Percentiles rank a stretch among this genome's conserved stretches.
Evolutionary conservation across 2,888 invertebrate species (phyloP).

Genomic region (Periphyllus acericola): DNA sequence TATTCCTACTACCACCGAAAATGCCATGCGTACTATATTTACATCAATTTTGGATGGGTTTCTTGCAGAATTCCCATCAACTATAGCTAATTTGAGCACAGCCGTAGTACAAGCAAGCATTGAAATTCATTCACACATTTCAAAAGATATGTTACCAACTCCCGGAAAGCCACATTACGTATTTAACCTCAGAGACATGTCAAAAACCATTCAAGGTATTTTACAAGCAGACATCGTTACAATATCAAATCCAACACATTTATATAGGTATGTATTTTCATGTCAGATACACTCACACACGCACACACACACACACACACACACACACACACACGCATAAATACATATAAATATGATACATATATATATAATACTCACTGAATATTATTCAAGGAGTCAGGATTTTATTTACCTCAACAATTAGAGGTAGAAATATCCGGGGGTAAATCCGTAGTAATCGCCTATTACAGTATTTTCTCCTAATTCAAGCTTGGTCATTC

Average conservation of each 20-base stretch:
- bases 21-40: conserved; percentile 85
- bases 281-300: too few relatives aligned
- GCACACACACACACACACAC: too few relatives aligned
- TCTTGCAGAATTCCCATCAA: conserved; percentile 18
- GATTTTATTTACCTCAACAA: too few relatives aligned
- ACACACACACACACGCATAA: too few relatives aligned
- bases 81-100: conserved; percentile 67
- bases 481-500: too few relatives aligned
- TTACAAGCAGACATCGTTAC: conserved; percentile 71
- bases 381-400: too few relatives aligned
- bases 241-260: conserved; percentile 81
- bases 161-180: conserved; percentile 94
- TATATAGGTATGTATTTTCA: conserved; percentile 68
- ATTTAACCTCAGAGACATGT: conserved; percentile 93
- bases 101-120: conserved; percentile 87
- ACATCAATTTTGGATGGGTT: conserved; percentile 68
- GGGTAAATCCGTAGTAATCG: too few relatives aligned
- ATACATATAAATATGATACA: too few relatives aligned
- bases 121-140: conserved; percentile 84
- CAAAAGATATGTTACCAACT: conserved; percentile 83
- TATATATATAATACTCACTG: too few relatives aligned
- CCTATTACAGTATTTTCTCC: too few relatives aligned
- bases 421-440: too few relatives aligned
- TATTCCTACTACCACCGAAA: conserved; percentile 90
- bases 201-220: conserved; percentile 84